Conservation (phyloP, 2,113 vertebrate species). For the Diadophis punctatus region DNA sequence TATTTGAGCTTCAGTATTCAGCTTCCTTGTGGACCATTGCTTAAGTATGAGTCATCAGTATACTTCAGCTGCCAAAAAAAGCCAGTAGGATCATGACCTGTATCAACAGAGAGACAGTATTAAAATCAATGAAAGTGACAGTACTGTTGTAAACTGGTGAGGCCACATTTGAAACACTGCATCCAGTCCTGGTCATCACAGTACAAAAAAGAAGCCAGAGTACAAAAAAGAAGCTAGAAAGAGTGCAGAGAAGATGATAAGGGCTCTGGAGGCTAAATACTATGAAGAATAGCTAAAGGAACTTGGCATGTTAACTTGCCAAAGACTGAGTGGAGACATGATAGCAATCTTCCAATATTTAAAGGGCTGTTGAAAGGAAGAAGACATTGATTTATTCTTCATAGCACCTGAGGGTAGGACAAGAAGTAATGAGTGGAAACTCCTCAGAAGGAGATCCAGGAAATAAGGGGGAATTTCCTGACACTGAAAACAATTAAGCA, state of each 20-base stretch:
- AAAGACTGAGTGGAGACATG: not conserved
- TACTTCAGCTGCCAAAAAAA: not conserved
- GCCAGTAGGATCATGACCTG: not conserved
- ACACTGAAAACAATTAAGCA: not conserved
- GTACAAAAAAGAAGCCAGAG: not conserved
- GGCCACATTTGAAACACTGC: not conserved
- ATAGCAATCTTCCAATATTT: not conserved
- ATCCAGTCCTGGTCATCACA: not conserved
- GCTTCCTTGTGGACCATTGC: not conserved
- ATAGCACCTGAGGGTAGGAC: not conserved
- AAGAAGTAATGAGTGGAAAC: not conserved
- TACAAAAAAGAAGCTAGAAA: too few relatives aligned
- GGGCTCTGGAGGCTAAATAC: not conserved
- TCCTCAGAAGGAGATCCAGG: not conserved
- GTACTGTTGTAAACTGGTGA: not conserved
- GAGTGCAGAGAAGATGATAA: not conserved
- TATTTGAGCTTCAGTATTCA: not conserved
- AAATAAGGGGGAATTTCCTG: not conserved
- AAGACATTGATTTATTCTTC: not conserved
- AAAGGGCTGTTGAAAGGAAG: not conserved
- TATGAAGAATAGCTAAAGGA: not conserved
- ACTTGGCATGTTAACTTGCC: not conserved
- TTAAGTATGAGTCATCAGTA: not conserved
- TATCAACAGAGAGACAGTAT: not conserved
- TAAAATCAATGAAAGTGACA: not conserved